phyloP scores from a whole-genome alignment of 1,140 invertebrate species.

The Triops longicaudatus region DNA sequence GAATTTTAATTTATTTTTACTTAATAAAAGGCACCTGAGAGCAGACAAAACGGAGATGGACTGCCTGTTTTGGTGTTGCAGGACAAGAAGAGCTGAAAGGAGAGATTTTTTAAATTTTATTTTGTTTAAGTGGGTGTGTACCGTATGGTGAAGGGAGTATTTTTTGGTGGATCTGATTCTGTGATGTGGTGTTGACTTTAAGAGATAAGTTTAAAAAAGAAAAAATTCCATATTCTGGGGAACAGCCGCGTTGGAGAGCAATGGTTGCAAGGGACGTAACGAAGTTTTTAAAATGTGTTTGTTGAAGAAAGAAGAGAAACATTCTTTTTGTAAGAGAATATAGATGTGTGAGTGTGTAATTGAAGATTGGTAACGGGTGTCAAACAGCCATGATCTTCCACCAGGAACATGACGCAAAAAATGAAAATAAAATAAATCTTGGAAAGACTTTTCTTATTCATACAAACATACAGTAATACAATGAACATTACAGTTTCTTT shows the following conservation, averaged over 20 bases:
- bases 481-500: too few relatives aligned
- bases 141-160: background rate
- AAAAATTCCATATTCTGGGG: background rate
- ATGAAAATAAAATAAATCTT: background rate
- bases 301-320: background rate
- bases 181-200: background rate
- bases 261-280: too few relatives aligned
- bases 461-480: too few relatives aligned
- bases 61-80: background rate
- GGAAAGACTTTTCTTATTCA: background rate
- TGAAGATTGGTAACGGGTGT: background rate
- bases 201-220: background rate
- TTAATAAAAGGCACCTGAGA: background rate
- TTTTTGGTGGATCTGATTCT: constrained; percentile 7
- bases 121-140: background rate
- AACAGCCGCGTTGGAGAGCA: background rate
- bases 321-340: background rate
- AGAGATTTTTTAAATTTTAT: background rate
- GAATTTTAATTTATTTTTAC: constrained; percentile 15
- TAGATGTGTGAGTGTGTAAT: background rate
- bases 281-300: too few relatives aligned
- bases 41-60: background rate
- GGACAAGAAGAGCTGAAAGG: background rate
- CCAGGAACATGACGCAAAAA: background rate
- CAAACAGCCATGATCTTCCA: background rate